Evolutionary conservation across 92 coral and sea anemone genomes (phyloP), one percentile per base, ranked within the genome.

Genomic region (Porites lobata): DNA sequence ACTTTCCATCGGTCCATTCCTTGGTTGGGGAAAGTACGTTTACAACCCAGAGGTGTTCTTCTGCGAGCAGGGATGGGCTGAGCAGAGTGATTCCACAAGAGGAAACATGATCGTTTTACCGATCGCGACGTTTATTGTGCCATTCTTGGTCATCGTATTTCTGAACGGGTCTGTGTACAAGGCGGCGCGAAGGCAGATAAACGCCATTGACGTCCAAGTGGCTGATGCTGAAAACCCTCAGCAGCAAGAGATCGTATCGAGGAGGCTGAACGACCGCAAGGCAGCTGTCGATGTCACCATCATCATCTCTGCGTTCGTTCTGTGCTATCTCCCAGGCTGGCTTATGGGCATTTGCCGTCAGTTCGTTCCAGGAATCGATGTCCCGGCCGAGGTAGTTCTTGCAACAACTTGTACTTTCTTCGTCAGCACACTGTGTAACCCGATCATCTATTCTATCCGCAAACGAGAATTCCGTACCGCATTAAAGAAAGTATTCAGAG

Each of bases 241-340:
- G 32, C 15, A 2, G 20, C 73, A 10, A 47, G 73, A 79, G 52
- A 11, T 29, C 32, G 32, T 29, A 8, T 29, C n/a, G 10, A 68
- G 72, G 72, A 38, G 61, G 20, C 20, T 17, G 5, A 79, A 0
- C 4, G 84, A 79, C 20, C 47, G 64, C 14, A 79, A 79, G 62
- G 72, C 74, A 64, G 84, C 70, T n/a, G 26, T 50, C 20, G 84
- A 79, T 20, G 73, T 79, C 1, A 19, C 18, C 13, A n/a, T 79
- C 13, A 43, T 65, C 20, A 65, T 79, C 12, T 14, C 73, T 50
- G 22, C 74, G 12, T 79, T 79, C 51, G 4, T 65, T 24, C 20
- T 79, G 62, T 79, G 84, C 9, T 79, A 19, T 12, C 63, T 79
- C 50, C 84, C 74, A 5, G 21, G 0, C 21, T 79, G 72, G 63